Conservation (phyloP, 2,113 vertebrate species). For the Antechinus stuartii region DNA sequence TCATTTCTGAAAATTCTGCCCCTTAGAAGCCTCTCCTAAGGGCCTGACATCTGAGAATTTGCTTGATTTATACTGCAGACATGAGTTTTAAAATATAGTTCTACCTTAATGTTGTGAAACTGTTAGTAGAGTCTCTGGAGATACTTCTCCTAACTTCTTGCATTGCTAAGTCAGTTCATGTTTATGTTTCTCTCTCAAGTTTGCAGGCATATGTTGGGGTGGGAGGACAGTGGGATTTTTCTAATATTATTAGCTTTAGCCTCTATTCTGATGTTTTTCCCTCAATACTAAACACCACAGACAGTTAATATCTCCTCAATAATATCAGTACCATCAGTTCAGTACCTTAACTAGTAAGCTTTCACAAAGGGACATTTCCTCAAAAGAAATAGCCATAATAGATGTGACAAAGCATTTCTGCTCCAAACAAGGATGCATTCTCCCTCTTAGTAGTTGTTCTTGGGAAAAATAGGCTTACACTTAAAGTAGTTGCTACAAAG, state of each 20-base stretch:
- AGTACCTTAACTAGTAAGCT: background rate
- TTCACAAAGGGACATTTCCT: background rate
- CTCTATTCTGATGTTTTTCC: background rate
- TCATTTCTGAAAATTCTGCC: background rate
- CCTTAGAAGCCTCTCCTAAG: constrained; percentile 11
- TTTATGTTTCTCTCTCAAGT: background rate
- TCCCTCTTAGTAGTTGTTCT: background rate
- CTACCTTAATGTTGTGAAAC: background rate
- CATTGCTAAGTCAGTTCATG: background rate
- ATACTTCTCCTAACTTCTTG: background rate
- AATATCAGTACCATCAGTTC: background rate
- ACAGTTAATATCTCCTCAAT: background rate
- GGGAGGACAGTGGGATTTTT: background rate
- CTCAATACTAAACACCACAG: background rate
- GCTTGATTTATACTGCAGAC: background rate
- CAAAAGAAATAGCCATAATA: background rate
- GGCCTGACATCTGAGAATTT: background rate
- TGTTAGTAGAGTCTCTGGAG: background rate
- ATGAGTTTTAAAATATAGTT: background rate
- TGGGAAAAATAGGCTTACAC: background rate
- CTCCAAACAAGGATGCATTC: background rate
- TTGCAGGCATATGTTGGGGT: background rate
- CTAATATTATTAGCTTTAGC: background rate
- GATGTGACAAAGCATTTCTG: background rate
- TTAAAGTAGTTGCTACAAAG: background rate